A percentile compares a stretch with the other conserved stretches of the same genome.
Evolutionary conservation across 2,797 vertebrate species (phyloP).

Genomic region (Tenualosa ilisha): DNA sequence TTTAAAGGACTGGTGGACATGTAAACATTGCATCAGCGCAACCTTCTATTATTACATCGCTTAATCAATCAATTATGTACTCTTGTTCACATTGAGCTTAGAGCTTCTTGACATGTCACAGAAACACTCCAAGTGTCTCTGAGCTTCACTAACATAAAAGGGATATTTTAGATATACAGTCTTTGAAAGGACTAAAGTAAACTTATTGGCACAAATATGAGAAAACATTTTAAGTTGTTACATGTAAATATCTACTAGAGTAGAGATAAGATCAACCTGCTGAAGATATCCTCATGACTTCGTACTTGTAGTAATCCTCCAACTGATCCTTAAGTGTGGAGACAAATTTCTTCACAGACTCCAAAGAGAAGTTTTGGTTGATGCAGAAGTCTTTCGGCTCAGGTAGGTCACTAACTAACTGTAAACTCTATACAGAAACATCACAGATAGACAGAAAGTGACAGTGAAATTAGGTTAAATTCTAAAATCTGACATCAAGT

Average conservation of each 20-base stretch:
- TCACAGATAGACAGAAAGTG: background rate
- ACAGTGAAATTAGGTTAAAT: too few species aligned
- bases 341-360: background rate
- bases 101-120: too few species aligned
- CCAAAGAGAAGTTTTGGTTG: background rate
- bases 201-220: background rate
- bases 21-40: background rate
- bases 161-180: too few species aligned
- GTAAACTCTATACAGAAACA: background rate
- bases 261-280: background rate
- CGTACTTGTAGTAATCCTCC: background rate
- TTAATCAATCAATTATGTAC: too few species aligned
- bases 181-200: background rate
- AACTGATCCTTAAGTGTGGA: background rate
- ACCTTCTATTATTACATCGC: too few species aligned
- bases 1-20: background rate
- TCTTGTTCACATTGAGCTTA: too few species aligned
- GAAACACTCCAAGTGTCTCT: too few species aligned
- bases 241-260: background rate
- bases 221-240: background rate
- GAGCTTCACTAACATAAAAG: too few species aligned
- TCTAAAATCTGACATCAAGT: too few species aligned
- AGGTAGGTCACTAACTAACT: background rate
- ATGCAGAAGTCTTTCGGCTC: background rate
- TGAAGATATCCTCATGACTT: background rate